Conservation (phyloP, 2,797 vertebrate species). For the Alosa sapidissima region DNA sequence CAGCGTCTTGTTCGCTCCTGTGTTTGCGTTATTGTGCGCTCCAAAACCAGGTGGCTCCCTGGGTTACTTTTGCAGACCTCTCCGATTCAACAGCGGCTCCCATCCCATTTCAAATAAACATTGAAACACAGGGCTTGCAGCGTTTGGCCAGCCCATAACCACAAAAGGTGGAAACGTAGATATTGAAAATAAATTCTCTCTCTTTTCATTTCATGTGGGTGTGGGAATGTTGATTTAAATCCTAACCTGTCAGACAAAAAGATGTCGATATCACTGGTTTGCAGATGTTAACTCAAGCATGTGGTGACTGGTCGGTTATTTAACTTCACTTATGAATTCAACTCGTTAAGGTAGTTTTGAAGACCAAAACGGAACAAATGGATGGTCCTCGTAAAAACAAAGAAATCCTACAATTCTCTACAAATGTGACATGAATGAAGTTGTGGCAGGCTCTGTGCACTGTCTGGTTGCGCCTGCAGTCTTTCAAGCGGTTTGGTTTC, state of each 20-base stretch:
- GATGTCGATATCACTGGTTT: not conserved
- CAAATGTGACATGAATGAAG: not conserved
- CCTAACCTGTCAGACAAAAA: not conserved
- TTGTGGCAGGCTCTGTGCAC: not conserved
- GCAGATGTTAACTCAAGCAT: not conserved
- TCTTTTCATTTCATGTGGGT: slow-evolving; percentile 12
- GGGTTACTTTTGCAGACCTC: slow-evolving; percentile 56
- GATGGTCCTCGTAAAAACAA: not conserved
- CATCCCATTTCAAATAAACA: slow-evolving; percentile 18
- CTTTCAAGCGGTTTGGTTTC: slow-evolving; percentile 36
- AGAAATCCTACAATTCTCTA: not conserved
- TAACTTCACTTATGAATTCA: not conserved
- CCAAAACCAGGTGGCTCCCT: slow-evolving; percentile 56
- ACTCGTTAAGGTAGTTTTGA: not conserved
- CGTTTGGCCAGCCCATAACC: not conserved
- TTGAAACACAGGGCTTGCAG: not conserved
- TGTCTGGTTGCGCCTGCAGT: not conserved
- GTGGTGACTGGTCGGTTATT: not conserved
- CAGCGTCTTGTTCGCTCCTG: slow-evolving; percentile 55
- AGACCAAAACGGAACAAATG: not conserved
- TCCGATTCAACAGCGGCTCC: slow-evolving; percentile 43
- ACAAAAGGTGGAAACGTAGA: slow-evolving; percentile 8
- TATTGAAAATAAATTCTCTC: slow-evolving; percentile 28
- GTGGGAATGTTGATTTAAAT: slow-evolving; percentile 24
- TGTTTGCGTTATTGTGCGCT: slow-evolving; percentile 46